Evolutionary conservation across 64 coral and sea anemone genomes (phyloP).

Genomic region (Montipora foliosa): DNA sequence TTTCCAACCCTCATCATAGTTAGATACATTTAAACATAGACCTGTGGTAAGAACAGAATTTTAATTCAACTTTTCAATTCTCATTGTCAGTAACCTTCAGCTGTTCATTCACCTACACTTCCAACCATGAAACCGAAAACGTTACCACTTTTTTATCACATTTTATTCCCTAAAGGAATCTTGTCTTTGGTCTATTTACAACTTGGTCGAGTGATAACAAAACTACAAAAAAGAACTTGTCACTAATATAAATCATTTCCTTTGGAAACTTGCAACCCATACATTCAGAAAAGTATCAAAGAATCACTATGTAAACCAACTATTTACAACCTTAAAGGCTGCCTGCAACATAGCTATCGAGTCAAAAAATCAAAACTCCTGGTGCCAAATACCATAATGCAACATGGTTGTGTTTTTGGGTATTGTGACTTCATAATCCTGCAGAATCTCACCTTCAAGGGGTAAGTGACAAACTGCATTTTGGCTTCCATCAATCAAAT

Average conservation of each 20-base stretch:
- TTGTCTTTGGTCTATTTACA: background rate
- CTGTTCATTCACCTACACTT: background rate
- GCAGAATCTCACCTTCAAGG: no score
- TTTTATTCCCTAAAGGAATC: no score
- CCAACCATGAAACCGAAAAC: background rate
- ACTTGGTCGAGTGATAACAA: background rate
- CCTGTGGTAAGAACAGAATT: background rate
- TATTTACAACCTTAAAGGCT: background rate
- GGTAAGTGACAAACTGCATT: no score
- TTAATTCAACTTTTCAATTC: background rate
- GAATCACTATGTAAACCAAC: background rate
- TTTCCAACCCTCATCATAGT: no score
- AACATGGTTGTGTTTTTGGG: no score
- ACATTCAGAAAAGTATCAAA: background rate
- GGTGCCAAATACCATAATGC: no score
- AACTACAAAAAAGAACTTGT: background rate
- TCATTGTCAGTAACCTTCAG: no score
- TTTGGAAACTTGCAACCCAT: background rate
- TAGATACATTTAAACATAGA: background rate
- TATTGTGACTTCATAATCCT: no score
- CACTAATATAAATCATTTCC: background rate
- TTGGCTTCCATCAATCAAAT: no score
- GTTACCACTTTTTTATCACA: no score
- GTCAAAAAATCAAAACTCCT: no score
- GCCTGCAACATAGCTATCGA: no score